phyloP scores from a whole-genome alignment of 2,113 vertebrate genomes.

The Zosterops hypoxanthus region DNA sequence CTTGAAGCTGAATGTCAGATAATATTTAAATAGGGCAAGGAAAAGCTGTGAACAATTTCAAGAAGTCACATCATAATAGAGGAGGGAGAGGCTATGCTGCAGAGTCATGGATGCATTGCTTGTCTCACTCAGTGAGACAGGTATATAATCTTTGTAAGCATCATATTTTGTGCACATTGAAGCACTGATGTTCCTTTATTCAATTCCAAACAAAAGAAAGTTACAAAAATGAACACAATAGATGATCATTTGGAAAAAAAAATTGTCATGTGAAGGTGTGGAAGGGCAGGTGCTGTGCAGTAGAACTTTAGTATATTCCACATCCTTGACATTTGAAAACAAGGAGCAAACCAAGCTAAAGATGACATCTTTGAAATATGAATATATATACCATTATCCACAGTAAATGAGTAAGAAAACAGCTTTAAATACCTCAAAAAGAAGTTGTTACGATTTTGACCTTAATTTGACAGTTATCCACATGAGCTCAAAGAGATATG shows the following conservation, averaged over 20 bases:
- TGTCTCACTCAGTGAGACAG: not conserved
- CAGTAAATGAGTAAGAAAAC: not conserved
- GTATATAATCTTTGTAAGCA: not conserved
- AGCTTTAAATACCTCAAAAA: not conserved
- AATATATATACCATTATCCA: not conserved
- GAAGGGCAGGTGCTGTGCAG: not conserved
- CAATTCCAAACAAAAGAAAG: not conserved
- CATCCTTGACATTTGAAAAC: not conserved
- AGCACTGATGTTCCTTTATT: not conserved
- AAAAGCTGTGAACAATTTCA: not conserved
- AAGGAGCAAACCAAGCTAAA: not conserved
- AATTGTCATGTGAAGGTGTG: not conserved
- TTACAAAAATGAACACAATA: not conserved
- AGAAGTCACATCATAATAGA: rapidly evolving
- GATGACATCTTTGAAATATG: not conserved
- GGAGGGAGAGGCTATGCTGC: not conserved
- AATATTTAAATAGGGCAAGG: not conserved
- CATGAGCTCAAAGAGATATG: not conserved
- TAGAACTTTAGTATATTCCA: not conserved
- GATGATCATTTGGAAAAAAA: not conserved
- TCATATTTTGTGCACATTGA: not conserved
- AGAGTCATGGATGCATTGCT: not conserved
- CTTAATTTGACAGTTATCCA: not conserved
- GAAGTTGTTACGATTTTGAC: not conserved
- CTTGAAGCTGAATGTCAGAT: not conserved